Percentiles rank a stretch among this genome's conserved stretches.
Conservation (phyloP, 2,888 invertebrate genomes). For the Eupithecia subfuscata region DNA sequence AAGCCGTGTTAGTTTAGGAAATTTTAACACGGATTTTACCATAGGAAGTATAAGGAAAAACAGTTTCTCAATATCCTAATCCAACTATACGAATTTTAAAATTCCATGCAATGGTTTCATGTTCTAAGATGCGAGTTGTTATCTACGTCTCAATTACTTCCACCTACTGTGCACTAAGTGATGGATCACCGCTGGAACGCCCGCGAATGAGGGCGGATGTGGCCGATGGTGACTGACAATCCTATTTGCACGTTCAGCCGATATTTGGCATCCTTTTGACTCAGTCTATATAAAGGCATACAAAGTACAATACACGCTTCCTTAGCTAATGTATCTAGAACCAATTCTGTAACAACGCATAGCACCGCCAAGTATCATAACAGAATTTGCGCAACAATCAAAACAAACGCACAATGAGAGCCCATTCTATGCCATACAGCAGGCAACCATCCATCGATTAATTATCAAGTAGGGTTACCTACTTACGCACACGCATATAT, state of each 20-base stretch:
- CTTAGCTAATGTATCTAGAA: slow-evolving; percentile 22
- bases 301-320: neutral
- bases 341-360: slow-evolving; percentile 39
- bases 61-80: neutral
- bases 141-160: slow-evolving; percentile 25
- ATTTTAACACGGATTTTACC: too few species aligned
- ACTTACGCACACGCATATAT: slow-evolving; percentile 63
- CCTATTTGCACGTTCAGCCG: slow-evolving; percentile 45
- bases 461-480: slow-evolving; percentile 60
- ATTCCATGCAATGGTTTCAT: neutral
- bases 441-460: slow-evolving; percentile 58
- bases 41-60: neutral
- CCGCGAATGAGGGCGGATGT: slow-evolving; percentile 61
- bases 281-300: slow-evolving; percentile 3
- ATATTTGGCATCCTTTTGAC: slow-evolving; percentile 19
- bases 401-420: slow-evolving; percentile 53
- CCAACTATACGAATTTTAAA: neutral
- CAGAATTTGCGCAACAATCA: slow-evolving; percentile 48
- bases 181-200: slow-evolving; percentile 61
- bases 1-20: too few species aligned
- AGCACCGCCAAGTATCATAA: slow-evolving; percentile 46
- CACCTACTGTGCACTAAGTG: slow-evolving; percentile 50
- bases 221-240: slow-evolving; percentile 53
- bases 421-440: slow-evolving; percentile 54
- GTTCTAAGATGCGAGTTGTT: neutral